A percentile compares a stretch with the other conserved stretches of the same genome.
Evolutionary conservation across 2,888 invertebrate genomes (phyloP).

Genomic region (Dolichopus griseipennis): DNA sequence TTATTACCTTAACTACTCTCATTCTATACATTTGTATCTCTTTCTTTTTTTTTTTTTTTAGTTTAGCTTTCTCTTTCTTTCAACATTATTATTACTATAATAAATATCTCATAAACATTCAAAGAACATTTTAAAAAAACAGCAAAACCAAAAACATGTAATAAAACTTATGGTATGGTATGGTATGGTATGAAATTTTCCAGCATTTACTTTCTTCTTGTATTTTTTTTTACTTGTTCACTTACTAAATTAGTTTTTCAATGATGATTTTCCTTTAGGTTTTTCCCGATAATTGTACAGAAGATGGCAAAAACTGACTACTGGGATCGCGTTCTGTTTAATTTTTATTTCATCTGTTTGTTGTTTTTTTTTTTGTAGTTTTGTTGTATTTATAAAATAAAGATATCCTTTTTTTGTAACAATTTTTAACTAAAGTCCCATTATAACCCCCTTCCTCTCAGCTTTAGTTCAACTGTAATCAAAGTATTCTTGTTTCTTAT

Average conservation of each 20-base stretch:
- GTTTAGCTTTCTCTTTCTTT: too few species aligned
- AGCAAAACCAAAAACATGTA: neutral
- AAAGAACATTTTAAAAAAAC: too few species aligned
- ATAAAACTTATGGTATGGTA: neutral
- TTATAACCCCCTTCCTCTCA: too few species aligned
- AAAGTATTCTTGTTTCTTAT: neutral
- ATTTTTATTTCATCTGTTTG: neutral
- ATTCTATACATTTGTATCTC: too few species aligned
- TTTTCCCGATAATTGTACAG: too few species aligned
- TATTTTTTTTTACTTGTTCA: neutral
- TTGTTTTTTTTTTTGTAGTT: neutral
- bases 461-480: neutral
- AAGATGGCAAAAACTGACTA: too few species aligned
- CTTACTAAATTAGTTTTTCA: constrained; percentile 6
- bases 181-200: neutral
- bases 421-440: neutral
- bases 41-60: too few species aligned
- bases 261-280: neutral
- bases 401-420: neutral
- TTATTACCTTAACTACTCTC: too few species aligned
- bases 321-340: neutral
- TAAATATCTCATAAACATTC: too few species aligned
- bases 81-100: too few species aligned
- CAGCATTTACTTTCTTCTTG: neutral
- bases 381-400: neutral